phyloP scores from a whole-genome alignment of 2,888 invertebrate species.

The Gerris lacustris region DNA sequence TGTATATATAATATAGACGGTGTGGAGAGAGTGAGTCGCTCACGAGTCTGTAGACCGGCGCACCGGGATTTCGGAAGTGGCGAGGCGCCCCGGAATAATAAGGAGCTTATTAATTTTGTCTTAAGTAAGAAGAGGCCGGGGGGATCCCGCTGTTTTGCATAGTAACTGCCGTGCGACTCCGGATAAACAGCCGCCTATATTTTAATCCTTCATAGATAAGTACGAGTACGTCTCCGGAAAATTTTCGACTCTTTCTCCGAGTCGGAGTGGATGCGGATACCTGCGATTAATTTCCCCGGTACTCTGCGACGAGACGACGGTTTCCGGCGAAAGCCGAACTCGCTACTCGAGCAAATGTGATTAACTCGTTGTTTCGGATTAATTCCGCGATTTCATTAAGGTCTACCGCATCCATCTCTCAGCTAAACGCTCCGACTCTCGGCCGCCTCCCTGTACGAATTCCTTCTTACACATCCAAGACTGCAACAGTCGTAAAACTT shows the following conservation, averaged over 20 bases:
- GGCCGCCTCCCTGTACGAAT: too few relatives aligned
- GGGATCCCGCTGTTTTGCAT: constrained; percentile 24
- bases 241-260: too few relatives aligned
- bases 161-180: constrained; percentile 19
- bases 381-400: not conserved
- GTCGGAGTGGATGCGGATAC: too few relatives aligned
- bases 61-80: constrained; percentile 17
- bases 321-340: too few relatives aligned
- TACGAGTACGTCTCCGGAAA: not conserved
- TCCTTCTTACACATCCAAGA: too few relatives aligned
- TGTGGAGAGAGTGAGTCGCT: constrained; percentile 12
- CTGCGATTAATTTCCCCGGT: too few relatives aligned
- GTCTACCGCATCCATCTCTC: not conserved
- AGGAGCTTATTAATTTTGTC: constrained; percentile 25
- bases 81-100: constrained; percentile 24
- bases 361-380: not conserved
- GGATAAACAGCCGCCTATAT: constrained; percentile 12
- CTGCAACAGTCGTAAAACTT: too few relatives aligned
- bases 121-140: constrained; percentile 19
- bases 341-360: not conserved
- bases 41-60: not conserved
- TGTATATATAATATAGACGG: constrained; percentile 16
- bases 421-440: too few relatives aligned
- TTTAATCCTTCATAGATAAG: constrained; percentile 3
- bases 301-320: too few relatives aligned